Base-by-base conservation (phyloP, 2,888 invertebrate genomes). In the Galerucella pusilla region DNA sequence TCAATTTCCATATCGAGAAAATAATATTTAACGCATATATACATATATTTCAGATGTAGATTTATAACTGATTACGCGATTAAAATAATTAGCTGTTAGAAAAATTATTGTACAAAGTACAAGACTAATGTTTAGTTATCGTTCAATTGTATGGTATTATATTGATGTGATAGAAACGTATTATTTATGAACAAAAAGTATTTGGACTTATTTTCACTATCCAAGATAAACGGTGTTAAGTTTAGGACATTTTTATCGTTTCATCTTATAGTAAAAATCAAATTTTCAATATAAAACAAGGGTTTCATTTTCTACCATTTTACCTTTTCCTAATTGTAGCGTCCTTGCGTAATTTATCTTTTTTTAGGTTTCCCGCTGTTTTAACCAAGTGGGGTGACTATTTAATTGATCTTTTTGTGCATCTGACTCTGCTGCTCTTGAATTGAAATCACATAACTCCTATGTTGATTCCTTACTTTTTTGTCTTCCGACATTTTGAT, bases 141-240 rank as follows among this genome's bases (percentile, higher is more conserved):
- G n/a, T 64, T 45, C 59, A 11, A 60, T 46, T 25, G 25, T 52
- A 69, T 49, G 57, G 57, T 69, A 69, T 69, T 16, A 20, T 61
- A 69, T 69, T 20, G 69, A 69, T 69, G 61, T 69, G 61, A 69
- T 69, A 69, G 69, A 49, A 61, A 49, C 7, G 16, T 61, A 61
- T 69, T 20, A 49, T 69, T 69, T 69, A 28, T 11, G 11, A 60
- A n/a, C 7, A n/a, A 67, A 7, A 35, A 45, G 4, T 42, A 25
- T 46, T 25, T 11, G 28, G 42, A 46, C 5, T 49, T 61, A 20
- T 60, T 69, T 69, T 69, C 49, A 69, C 9, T 69, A 61, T 61
- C 49, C n/a, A 60, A 14, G 45, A 69, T 20, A 60, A 60, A 49
- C 25, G 14, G 14, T 46, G 69, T 60, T 69, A 69, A 61, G 35